A percentile compares a stretch with the other conserved stretches of the same genome.
Conservation (phyloP, 2,113 vertebrate species). For the Seriola quinqueradiata region DNA sequence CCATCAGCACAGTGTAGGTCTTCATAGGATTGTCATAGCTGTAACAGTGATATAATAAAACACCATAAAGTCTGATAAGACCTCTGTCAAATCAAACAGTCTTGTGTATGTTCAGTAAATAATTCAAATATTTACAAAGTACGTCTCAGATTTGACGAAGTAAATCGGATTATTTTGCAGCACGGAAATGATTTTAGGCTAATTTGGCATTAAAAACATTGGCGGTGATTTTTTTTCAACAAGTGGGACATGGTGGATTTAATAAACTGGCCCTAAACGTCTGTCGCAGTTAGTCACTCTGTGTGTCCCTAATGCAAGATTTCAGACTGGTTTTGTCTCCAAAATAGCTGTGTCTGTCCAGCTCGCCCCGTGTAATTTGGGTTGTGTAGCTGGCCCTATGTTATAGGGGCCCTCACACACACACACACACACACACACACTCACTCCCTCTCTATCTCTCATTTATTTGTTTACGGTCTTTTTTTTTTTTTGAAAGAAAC, state of each 20-base stretch:
- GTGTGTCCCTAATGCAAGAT: constrained; percentile 74
- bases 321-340: constrained; percentile 82
- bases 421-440: constrained; percentile 44
- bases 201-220: constrained; percentile 68
- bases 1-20: no score
- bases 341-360: constrained; percentile 83
- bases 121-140: neutral
- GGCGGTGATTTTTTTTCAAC: constrained; percentile 48
- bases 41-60: neutral
- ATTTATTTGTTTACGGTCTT: constrained; percentile 82
- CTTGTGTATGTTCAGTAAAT: neutral
- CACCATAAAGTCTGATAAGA: neutral
- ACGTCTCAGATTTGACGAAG: neutral
- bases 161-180: neutral
- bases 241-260: constrained; percentile 76
- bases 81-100: no score
- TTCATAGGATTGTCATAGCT: neutral
- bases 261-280: constrained; percentile 69
- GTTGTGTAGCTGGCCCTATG: constrained; percentile 74
- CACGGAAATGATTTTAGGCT: constrained; percentile 19
- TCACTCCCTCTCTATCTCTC: constrained; percentile 56
- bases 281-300: constrained; percentile 62
- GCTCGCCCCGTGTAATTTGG: constrained; percentile 83
- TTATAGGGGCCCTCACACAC: constrained; percentile 57
- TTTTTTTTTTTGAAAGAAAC: constrained; percentile 67